These are phyloP conservation scores for Cheilosia soror DNA, from an alignment of 2,888 invertebrate genomes.

Conservation along the genomic window DNA sequence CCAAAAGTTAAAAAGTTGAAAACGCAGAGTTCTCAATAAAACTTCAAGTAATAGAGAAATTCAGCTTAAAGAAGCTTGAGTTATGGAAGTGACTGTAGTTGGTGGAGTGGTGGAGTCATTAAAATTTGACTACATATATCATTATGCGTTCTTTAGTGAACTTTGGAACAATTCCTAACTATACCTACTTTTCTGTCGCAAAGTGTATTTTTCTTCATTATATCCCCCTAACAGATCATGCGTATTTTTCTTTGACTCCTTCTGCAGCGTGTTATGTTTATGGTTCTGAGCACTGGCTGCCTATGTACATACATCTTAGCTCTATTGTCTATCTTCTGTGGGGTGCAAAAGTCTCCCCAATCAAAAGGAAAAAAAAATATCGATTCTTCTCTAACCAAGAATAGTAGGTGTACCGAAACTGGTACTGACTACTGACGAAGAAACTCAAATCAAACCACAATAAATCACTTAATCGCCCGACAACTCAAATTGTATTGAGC, in stretches of 20 bases:
- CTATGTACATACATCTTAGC: neutral
- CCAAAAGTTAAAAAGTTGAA: no score
- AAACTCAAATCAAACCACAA: constrained; percentile 15
- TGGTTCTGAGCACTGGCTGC: neutral
- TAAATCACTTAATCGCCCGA: constrained; percentile 68
- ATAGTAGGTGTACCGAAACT: neutral
- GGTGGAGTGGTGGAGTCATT: no score
- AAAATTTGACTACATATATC: no score
- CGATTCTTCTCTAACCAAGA: neutral
- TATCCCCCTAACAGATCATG: neutral
- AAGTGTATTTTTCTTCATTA: no score
- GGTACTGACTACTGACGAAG: neutral
- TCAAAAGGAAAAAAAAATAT: neutral
- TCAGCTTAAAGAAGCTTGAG: no score
- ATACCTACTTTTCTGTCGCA: no score
- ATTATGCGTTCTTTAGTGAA: no score
- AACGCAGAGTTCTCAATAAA: no score
- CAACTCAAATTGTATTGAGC: constrained; percentile 40
- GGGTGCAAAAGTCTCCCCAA: neutral
- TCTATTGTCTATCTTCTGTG: neutral
- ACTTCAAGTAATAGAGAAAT: no score
- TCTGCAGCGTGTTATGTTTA: neutral
- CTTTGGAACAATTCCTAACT: neutral
- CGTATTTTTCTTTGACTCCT: neutral
- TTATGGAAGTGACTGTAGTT: no score